Conservation (phyloP, 2,888 invertebrate species). For the Liposcelis brunnea region DNA sequence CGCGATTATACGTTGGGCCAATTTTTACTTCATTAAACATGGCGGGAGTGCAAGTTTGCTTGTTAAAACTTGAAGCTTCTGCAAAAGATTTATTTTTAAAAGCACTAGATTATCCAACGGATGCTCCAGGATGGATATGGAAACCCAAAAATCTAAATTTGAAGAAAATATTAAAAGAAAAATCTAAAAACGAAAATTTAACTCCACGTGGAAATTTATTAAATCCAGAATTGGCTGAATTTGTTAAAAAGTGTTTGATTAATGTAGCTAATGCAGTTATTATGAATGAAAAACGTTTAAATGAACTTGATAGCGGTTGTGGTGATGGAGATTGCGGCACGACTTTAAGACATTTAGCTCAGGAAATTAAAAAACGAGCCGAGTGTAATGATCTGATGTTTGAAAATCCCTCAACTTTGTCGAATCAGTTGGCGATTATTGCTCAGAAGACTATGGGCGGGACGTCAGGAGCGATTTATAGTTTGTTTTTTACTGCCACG, state of each 20-base stretch:
- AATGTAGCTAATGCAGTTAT: conserved; percentile 35
- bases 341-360: conserved; percentile 36
- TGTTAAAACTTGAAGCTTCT: conserved; percentile 35
- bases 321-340: conserved; percentile 50
- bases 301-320: conserved; percentile 37
- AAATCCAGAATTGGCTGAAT: conserved; percentile 13
- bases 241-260: conserved; percentile 27
- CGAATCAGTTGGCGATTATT: conserved; percentile 26
- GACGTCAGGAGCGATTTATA: conserved; percentile 62
- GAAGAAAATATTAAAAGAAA: too few relatives aligned
- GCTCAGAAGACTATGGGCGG: conserved; percentile 60
- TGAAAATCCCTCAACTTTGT: conserved; percentile 16
- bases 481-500: conserved; percentile 51
- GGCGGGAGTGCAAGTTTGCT: conserved; percentile 57
- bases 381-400: background rate
- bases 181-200: background rate
- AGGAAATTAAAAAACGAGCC: conserved; percentile 24
- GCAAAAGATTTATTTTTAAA: conserved; percentile 31
- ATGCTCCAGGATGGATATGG: conserved; percentile 23
- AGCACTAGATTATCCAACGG: conserved; percentile 39
- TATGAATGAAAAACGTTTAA: conserved; percentile 39
- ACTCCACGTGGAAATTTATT: background rate
- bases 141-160: background rate
- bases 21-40: conserved; percentile 62
- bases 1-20: conserved; percentile 37